Evolutionary conservation across 2,888 invertebrate species (phyloP).

Genomic region (Apamea anceps): DNA sequence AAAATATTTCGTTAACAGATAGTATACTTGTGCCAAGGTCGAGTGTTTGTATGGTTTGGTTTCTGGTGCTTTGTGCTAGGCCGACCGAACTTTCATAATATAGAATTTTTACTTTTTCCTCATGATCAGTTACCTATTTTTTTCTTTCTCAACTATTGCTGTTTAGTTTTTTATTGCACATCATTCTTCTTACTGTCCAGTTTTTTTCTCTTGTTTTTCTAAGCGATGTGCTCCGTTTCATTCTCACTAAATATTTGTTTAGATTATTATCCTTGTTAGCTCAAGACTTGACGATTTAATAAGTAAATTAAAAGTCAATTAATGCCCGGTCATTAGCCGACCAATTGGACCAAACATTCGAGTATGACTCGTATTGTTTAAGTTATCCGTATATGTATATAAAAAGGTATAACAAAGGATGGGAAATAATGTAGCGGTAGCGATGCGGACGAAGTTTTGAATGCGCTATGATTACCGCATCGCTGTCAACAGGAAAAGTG

Average conservation of each 20-base stretch:
- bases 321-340: background rate
- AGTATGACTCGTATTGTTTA: background rate
- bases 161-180: slow-evolving; percentile 5
- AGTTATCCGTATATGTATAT: background rate
- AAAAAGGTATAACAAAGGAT: background rate
- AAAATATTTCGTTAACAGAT: slow-evolving; percentile 14
- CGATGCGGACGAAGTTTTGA: background rate
- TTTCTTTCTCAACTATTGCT: slow-evolving; percentile 6
- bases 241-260: slow-evolving; percentile 11
- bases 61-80: no score
- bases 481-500: background rate
- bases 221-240: background rate
- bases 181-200: background rate
- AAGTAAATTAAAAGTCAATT: background rate
- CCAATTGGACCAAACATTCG: background rate
- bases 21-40: slow-evolving; percentile 19
- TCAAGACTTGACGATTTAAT: slow-evolving; percentile 5
- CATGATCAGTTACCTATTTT: background rate
- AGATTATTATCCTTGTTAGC: slow-evolving; percentile 6
- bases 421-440: background rate
- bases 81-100: no score
- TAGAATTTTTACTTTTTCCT: background rate
- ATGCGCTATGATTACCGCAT: background rate
- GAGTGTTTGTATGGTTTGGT: background rate
- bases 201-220: background rate